These are phyloP conservation scores for Phyllotis vaccarum DNA, from an alignment of 2,797 vertebrate genomes.

Conservation along the genomic window DNA sequence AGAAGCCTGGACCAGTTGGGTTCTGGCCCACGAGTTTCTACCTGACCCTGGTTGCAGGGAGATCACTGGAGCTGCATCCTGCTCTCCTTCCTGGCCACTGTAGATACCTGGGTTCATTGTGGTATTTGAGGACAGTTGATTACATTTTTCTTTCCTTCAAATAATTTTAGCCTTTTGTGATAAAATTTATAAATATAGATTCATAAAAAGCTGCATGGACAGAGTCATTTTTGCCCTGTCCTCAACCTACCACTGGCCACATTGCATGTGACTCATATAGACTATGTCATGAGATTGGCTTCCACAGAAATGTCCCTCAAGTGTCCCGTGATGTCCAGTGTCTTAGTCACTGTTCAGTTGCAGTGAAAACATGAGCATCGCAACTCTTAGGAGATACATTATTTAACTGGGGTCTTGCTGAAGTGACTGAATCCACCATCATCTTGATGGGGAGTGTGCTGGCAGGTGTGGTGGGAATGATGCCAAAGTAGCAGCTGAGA, in stretches of 20 bases:
- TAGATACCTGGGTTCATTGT: neutral
- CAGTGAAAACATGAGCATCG: neutral
- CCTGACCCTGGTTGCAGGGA: too few species aligned
- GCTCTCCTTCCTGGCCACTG: neutral
- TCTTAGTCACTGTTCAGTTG: neutral
- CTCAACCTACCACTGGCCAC: accelerated
- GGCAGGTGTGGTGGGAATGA: neutral
- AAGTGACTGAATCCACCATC: neutral
- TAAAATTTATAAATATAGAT: neutral
- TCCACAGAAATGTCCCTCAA: neutral
- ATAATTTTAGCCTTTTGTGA: neutral
- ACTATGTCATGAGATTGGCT: accelerated
- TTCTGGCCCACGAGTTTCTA: neutral
- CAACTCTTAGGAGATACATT: neutral
- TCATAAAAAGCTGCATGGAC: neutral
- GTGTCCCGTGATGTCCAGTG: neutral
- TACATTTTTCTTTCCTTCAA: neutral
- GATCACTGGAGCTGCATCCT: too few species aligned
- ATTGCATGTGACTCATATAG: accelerated
- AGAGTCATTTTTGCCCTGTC: accelerated
- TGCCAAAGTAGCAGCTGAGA: neutral
- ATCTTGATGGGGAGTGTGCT: neutral
- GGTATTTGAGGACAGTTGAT: too few species aligned
- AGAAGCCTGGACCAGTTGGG: neutral
- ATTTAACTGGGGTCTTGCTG: neutral